Conservation (phyloP, 2,888 invertebrate genomes). For the Troides helena region DNA sequence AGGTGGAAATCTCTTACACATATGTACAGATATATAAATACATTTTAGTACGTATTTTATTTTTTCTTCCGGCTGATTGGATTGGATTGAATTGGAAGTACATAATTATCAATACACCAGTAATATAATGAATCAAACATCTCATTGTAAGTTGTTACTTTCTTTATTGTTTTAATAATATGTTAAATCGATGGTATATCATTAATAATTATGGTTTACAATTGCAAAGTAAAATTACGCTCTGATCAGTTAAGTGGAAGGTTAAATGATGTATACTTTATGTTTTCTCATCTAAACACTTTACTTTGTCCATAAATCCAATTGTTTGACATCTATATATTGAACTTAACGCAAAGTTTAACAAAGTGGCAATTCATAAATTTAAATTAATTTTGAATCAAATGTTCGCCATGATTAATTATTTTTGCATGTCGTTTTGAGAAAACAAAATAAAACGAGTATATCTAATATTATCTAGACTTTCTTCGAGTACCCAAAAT, state of each 20-base stretch:
- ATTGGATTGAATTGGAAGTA: no score
- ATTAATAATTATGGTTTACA: not conserved
- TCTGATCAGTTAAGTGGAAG: slow-evolving; percentile 16
- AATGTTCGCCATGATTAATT: no score
- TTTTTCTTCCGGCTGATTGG: no score
- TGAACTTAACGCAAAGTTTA: not conserved
- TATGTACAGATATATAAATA: no score
- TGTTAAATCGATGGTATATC: not conserved
- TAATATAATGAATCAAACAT: no score
- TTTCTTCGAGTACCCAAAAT: no score
- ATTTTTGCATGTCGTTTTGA: no score
- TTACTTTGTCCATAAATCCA: not conserved
- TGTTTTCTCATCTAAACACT: not conserved
- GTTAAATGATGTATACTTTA: slow-evolving; percentile 13
- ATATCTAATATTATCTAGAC: no score
- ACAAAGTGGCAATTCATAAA: not conserved
- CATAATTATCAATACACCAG: no score
- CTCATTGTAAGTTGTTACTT: not conserved
- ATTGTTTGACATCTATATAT: not conserved
- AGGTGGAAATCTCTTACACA: no score
- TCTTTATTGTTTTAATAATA: not conserved
- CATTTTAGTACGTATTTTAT: no score
- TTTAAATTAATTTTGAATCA: not conserved
- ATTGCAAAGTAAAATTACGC: not conserved
- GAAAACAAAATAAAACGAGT: no score